These are phyloP conservation scores for Parapristionchus giblindavisi DNA, from an alignment of 2,888 invertebrate genomes.

Conservation along the genomic window DNA sequence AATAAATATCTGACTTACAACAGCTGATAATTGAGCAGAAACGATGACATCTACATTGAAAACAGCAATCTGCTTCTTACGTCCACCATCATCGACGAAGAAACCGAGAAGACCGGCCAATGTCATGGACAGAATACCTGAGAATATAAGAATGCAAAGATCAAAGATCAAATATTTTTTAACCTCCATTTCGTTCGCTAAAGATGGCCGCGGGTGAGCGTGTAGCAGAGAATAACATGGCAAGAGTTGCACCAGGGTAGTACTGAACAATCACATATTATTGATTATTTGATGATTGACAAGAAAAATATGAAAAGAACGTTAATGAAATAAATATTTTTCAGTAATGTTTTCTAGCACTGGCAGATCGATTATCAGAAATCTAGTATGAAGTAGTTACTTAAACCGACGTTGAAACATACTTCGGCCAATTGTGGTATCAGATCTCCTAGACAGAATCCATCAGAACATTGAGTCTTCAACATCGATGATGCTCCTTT, in stretches of 20 bases:
- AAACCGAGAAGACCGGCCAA: constrained; percentile 52
- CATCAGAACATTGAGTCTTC: constrained; percentile 51
- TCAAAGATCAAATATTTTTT: neutral
- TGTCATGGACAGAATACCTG: constrained; percentile 52
- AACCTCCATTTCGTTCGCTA: constrained; percentile 55
- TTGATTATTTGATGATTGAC: constrained; percentile 52
- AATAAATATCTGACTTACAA: constrained; percentile 38
- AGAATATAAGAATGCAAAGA: neutral
- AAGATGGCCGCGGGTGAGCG: constrained; percentile 59
- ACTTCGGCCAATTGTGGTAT: constrained; percentile 27
- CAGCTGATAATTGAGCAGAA: constrained; percentile 48
- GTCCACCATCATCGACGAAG: constrained; percentile 44
- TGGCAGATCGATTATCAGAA: neutral
- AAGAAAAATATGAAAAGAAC: constrained; percentile 45
- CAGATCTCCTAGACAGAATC: constrained; percentile 31
- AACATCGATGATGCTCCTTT: constrained; percentile 53
- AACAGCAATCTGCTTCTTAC: constrained; percentile 52
- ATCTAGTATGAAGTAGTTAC: neutral
- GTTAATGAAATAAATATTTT: neutral
- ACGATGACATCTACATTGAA: constrained; percentile 60
- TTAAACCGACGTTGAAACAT: neutral
- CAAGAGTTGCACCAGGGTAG: constrained; percentile 54
- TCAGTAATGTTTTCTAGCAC: neutral
- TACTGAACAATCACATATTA: constrained; percentile 42
- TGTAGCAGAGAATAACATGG: constrained; percentile 55